Base-by-base conservation (phyloP, 2,888 invertebrate species). In the Hanleya hanleyi region DNA sequence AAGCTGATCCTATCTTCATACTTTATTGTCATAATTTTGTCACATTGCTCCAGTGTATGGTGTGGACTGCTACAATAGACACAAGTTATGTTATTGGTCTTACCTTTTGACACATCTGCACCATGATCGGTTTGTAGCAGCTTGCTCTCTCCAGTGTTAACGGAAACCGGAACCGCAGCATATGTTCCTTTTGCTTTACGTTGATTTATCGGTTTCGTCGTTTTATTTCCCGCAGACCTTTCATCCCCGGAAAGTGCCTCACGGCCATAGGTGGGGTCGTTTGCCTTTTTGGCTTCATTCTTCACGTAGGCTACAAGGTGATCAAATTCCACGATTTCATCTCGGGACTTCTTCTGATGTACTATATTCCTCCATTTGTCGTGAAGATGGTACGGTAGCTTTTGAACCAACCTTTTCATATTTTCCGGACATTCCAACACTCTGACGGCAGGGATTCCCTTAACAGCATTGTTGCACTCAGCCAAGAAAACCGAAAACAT, bases 201-300 rank as follows among this genome's bases (percentile, higher is more conserved):
- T n/a, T n/a, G n/a, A n/a, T n/a, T n/a, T n/a, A n/a, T n/a, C n/a
- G n/a, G n/a, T n/a, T n/a, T n/a, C n/a, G n/a, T n/a, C n/a, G n/a
- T n/a, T 29, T 57, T 57, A 26, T 4, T 29, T 26, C 33, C 26
- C 33, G 15, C 15, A 26, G 29, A 22, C 61, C 29, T 9, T 29
- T 57, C 1, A 15, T 47, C 47, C 22, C 22, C n/a, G 47, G 22
- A 12, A 47, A 35, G 33, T n/a, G 73, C 69, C 5, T 69, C 64
- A 37, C 65, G 49, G n/a, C 65, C 73, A 69, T 65, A 73, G n/a
- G n/a, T n/a, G 7, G 73, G 73, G 51, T 73, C 73, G 33, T 69
- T 69, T 32, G 50, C 64, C 70, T 64, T 70, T 50, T 65, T 64
- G 18, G 64, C 32, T n/a, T 65, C 49, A 32, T 65, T 37, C 33